Evolutionary conservation across 2,797 vertebrate species (phyloP).

Genomic region (Gadopsis marmoratus): DNA sequence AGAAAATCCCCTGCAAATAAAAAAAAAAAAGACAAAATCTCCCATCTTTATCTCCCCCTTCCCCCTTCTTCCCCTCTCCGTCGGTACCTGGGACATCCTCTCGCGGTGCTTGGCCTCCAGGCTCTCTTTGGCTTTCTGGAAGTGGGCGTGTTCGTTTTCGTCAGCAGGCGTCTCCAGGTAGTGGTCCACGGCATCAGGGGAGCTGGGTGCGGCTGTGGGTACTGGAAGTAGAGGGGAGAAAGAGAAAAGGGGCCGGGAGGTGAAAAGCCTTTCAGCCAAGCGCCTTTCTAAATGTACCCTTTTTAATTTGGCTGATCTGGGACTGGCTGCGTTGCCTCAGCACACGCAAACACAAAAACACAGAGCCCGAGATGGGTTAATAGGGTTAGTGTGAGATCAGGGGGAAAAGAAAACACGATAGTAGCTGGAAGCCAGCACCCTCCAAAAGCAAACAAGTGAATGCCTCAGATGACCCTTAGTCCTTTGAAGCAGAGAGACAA

Average conservation of each 20-base stretch:
- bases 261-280: slow-evolving; percentile 3
- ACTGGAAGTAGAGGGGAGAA: slow-evolving; percentile 79
- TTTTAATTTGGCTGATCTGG: slow-evolving; percentile 11
- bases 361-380: slow-evolving; percentile 46
- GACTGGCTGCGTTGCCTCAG: background rate
- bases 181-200: slow-evolving; percentile 94
- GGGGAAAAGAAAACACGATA: slow-evolving; percentile 32
- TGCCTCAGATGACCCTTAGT: slow-evolving; percentile 44
- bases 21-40: too few species aligned
- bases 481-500: slow-evolving; percentile 56
- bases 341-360: slow-evolving; percentile 41
- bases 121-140: slow-evolving; percentile 97
- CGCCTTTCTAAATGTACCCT: background rate
- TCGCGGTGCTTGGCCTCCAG: slow-evolving; percentile 97
- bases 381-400: slow-evolving; percentile 48
- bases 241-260: background rate
- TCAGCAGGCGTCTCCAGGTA: slow-evolving; percentile 96
- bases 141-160: slow-evolving; percentile 96
- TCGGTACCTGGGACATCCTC: slow-evolving; percentile 94
- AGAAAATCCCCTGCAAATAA: background rate
- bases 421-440: slow-evolving; percentile 42
- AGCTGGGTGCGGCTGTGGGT: slow-evolving; percentile 93
- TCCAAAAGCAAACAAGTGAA: slow-evolving; percentile 44
- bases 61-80: background rate
- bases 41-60: too few species aligned